Evolutionary conservation across 2,113 vertebrate species (phyloP).

Genomic region (Crypturellus undulatus): DNA sequence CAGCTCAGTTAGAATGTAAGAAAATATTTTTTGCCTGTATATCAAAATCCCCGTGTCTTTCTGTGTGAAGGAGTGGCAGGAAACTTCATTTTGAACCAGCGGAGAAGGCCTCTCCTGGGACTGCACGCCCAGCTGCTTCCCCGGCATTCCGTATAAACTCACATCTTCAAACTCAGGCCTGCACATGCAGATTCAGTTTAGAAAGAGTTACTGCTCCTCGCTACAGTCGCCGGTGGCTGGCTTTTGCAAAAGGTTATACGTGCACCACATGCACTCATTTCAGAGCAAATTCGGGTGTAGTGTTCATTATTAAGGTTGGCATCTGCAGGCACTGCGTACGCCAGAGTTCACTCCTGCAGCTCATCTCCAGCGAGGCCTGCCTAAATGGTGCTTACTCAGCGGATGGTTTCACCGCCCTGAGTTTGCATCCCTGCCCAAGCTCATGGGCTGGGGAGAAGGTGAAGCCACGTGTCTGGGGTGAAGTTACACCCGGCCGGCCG

Average conservation of each 20-base stretch:
- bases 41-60: not conserved
- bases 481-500: not conserved
- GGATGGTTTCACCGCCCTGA: not conserved
- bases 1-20: not conserved
- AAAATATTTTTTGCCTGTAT: not conserved
- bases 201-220: not conserved
- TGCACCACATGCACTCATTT: not conserved
- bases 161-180: not conserved
- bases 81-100: not conserved
- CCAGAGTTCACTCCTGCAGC: not conserved
- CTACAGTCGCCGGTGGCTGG: not conserved
- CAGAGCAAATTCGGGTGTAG: not conserved
- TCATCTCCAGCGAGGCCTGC: not conserved
- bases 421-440: not conserved
- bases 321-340: not conserved
- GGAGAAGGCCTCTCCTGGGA: not conserved
- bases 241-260: not conserved
- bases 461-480: not conserved
- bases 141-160: no score
- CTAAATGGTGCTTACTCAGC: not conserved
- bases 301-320: not conserved
- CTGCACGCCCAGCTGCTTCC: not conserved
- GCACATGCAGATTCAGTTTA: not conserved
- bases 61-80: not conserved
- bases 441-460: not conserved